Conservation (phyloP, 2,888 invertebrate genomes). For the Kuschelorhynchus macadamiae region DNA sequence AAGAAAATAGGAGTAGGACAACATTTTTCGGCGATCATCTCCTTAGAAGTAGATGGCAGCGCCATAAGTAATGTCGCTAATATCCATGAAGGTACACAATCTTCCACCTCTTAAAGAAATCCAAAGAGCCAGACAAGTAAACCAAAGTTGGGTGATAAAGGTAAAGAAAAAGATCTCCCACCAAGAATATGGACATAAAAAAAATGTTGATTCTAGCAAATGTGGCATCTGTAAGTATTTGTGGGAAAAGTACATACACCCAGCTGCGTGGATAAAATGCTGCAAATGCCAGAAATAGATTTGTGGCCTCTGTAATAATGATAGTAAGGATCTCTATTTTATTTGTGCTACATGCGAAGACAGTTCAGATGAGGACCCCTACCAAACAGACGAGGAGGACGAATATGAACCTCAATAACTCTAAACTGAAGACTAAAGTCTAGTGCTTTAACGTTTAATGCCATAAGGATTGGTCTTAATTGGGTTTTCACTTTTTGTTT, state of each 20-base stretch:
- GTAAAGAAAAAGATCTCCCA: slow-evolving; percentile 4
- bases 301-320: slow-evolving; percentile 12
- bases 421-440: background rate
- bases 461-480: background rate
- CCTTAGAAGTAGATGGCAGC: background rate
- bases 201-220: background rate
- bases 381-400: slow-evolving; percentile 8
- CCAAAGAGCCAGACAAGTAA: background rate
- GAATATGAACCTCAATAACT: slow-evolving; percentile 7
- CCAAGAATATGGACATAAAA: slow-evolving; percentile 2
- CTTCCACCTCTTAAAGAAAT: slow-evolving; percentile 7
- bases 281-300: slow-evolving; percentile 18
- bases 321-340: slow-evolving; percentile 23
- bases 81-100: slow-evolving; percentile 2
- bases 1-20: slow-evolving; percentile 9
- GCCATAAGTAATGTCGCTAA: slow-evolving; percentile 3
- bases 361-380: slow-evolving; percentile 10
- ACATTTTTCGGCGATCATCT: background rate
- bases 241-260: slow-evolving; percentile 11
- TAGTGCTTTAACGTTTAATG: slow-evolving; percentile 3
- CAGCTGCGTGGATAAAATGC: slow-evolving; percentile 13
- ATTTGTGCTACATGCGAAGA: slow-evolving; percentile 17
- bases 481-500: slow-evolving; percentile 6
- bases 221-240: slow-evolving; percentile 12
- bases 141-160: slow-evolving; percentile 1